These are phyloP conservation scores for Zapornia atra DNA, from an alignment of 2,113 vertebrate species.

Conservation along the genomic window DNA sequence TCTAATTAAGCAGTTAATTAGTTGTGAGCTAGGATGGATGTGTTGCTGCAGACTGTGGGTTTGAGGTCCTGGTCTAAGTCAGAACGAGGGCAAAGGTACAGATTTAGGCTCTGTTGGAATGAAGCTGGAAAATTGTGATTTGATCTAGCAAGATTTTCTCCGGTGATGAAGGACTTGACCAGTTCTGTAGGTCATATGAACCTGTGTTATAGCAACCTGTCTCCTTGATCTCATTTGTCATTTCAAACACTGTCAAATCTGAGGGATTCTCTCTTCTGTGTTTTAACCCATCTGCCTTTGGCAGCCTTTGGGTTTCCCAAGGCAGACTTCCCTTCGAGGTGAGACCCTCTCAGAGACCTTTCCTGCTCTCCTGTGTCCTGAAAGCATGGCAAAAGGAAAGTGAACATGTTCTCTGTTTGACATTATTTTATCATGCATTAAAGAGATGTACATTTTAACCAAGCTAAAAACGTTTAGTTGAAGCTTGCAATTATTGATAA, in stretches of 20 bases:
- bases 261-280: neutral
- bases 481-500: neutral
- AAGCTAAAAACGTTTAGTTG: neutral
- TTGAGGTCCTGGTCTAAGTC: neutral
- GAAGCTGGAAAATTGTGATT: neutral
- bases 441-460: neutral
- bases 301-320: neutral
- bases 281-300: neutral
- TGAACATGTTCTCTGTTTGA: neutral
- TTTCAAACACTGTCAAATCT: neutral
- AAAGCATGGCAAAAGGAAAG: neutral
- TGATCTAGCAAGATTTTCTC: neutral
- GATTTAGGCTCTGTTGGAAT: neutral
- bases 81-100: neutral
- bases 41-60: neutral
- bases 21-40: neutral
- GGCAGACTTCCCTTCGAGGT: neutral
- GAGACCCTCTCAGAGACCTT: neutral
- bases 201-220: neutral
- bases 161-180: neutral
- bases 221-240: neutral
- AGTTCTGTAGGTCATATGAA: neutral
- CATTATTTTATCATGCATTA: neutral
- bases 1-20: conserved; percentile 24
- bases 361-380: neutral